A percentile compares a stretch with the other conserved stretches of the same genome.
phyloP scores from a whole-genome alignment of 2,797 vertebrate genomes.

The Staurois parvus region DNA sequence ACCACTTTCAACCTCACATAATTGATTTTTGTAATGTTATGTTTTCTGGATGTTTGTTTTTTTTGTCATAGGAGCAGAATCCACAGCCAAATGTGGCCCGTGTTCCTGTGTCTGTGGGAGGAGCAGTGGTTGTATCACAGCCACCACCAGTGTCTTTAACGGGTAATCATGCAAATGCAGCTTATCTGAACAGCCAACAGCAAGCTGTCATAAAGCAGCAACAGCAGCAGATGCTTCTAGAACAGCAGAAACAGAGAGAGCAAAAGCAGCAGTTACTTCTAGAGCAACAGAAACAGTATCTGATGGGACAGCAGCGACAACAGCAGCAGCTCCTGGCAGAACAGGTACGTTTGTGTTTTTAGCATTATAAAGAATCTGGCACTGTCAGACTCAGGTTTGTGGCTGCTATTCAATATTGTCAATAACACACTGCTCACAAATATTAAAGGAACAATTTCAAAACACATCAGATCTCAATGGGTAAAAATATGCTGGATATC shows the following conservation, averaged over 20 bases:
- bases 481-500: too few relatives aligned
- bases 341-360: conserved; percentile 78
- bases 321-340: conserved; percentile 85
- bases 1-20: neutral
- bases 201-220: conserved; percentile 86
- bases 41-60: neutral
- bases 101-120: conserved; percentile 77
- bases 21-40: too few relatives aligned
- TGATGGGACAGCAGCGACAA: conserved; percentile 84
- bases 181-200: conserved; percentile 84
- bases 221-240: conserved; percentile 81
- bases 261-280: conserved; percentile 74
- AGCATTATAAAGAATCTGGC: too few relatives aligned
- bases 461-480: too few relatives aligned
- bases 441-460: too few relatives aligned
- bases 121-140: conserved; percentile 77
- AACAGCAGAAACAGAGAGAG: conserved; percentile 82
- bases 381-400: too few relatives aligned
- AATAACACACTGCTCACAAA: too few relatives aligned
- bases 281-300: conserved; percentile 81
- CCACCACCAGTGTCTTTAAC: conserved; percentile 76
- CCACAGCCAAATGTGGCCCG: conserved; percentile 78
- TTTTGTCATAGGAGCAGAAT: conserved; percentile 83
- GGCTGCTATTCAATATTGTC: too few relatives aligned
- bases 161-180: conserved; percentile 78